phyloP scores from a whole-genome alignment of 2,797 vertebrate species.

The Setipinna tenuifilis region DNA sequence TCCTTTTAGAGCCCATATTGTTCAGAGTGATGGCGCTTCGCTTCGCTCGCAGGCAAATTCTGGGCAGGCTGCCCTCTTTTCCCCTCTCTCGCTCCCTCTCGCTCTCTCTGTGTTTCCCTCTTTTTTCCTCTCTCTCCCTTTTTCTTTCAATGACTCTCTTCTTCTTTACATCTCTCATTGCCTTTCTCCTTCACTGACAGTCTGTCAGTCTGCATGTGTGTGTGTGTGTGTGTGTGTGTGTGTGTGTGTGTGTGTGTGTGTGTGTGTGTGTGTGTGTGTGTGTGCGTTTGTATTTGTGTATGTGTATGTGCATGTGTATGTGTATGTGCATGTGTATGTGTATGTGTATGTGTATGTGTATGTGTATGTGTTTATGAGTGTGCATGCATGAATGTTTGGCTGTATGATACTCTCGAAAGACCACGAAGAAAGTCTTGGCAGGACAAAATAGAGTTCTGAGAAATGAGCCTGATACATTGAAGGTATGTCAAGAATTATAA shows the following conservation, averaged over 20 bases:
- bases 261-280: background rate
- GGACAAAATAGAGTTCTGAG: slow-evolving; percentile 55
- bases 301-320: background rate
- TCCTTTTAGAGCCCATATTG: slow-evolving; percentile 36
- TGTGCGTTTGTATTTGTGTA: background rate
- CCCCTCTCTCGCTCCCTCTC: slow-evolving; percentile 28
- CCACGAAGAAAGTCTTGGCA: slow-evolving; percentile 57
- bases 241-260: background rate
- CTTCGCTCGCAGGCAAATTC: background rate
- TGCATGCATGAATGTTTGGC: background rate
- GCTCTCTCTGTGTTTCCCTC: background rate
- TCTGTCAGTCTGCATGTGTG: background rate
- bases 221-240: background rate
- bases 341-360: background rate
- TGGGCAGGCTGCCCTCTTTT: background rate
- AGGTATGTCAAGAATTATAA: slow-evolving; percentile 52
- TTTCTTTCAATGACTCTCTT: too few relatives aligned
- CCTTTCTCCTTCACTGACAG: background rate
- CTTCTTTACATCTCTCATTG: too few relatives aligned
- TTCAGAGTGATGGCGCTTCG: slow-evolving; percentile 37
- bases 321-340: background rate
- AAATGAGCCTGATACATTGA: slow-evolving; percentile 47
- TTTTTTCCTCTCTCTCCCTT: slow-evolving; percentile 27
- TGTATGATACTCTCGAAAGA: slow-evolving; percentile 44
- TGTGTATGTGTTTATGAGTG: background rate